phyloP scores from a whole-genome alignment of 1,140 invertebrate species.

The Prorops nasuta region DNA sequence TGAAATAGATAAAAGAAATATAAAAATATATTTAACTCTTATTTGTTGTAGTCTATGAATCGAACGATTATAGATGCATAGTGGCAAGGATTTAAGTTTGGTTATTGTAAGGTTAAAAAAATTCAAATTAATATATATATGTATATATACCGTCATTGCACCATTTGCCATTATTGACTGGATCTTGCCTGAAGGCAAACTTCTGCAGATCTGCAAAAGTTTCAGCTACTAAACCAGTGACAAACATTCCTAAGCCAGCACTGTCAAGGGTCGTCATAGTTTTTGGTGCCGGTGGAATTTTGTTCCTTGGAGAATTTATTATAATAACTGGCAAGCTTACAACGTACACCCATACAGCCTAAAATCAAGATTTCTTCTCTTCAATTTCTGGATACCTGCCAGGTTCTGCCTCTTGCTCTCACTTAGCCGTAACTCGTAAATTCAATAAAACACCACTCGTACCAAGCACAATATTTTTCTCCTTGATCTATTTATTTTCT shows the following conservation, averaged over 20 bases:
- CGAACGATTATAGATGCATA: no score
- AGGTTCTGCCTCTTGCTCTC: no score
- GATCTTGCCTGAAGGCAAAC: slow-evolving; percentile 83
- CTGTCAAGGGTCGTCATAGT: slow-evolving; percentile 84
- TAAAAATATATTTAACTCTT: no score
- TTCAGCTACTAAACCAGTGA: slow-evolving; percentile 80
- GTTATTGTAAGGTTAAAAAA: no score
- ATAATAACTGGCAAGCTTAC: slow-evolving; percentile 90
- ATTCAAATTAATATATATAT: no score
- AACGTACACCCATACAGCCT: slow-evolving; percentile 91
- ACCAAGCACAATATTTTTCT: no score
- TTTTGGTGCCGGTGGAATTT: slow-evolving; percentile 72
- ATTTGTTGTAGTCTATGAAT: no score
- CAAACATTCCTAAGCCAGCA: slow-evolving; percentile 79
- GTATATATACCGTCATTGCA: slow-evolving; percentile 83
- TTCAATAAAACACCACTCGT: no score
- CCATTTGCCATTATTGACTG: slow-evolving; percentile 84
- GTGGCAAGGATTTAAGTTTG: no score
- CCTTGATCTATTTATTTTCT: no score
- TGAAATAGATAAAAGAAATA: no score
- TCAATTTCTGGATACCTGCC: slow-evolving; percentile 64
- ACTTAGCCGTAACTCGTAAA: no score
- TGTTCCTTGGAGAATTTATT: slow-evolving; percentile 82
- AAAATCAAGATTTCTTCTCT: slow-evolving; percentile 19
- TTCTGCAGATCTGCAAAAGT: slow-evolving; percentile 90